Evolutionary conservation across 2,888 invertebrate genomes (phyloP).

Genomic region (Andrena haemorrhoa): DNA sequence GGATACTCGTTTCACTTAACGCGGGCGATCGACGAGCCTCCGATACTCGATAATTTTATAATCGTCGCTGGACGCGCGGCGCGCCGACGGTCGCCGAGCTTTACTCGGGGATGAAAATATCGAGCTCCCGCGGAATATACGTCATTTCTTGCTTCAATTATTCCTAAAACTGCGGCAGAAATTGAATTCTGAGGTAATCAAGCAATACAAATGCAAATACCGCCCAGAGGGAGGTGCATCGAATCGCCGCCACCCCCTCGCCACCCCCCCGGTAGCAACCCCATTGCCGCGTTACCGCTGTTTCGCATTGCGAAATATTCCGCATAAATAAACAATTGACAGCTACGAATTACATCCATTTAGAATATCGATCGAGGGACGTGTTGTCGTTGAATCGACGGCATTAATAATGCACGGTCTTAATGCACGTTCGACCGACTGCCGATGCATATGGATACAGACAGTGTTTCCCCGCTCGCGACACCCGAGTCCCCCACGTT

Average conservation of each 20-base stretch:
- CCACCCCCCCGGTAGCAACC: too few species aligned
- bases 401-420: slow-evolving; percentile 29
- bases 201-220: slow-evolving; percentile 53
- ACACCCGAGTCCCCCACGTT: slow-evolving; percentile 27
- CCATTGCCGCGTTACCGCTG: slow-evolving; percentile 10
- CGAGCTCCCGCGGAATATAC: not conserved
- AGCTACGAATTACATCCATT: slow-evolving; percentile 31
- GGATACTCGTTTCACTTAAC: slow-evolving; percentile 25
- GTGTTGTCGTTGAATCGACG: slow-evolving; percentile 16
- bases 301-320: slow-evolving; percentile 36
- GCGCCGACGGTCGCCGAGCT: not conserved
- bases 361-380: slow-evolving; percentile 34
- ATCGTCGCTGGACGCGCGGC: not conserved
- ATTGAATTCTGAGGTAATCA: slow-evolving; percentile 47
- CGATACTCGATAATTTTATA: slow-evolving; percentile 31
- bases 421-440: not conserved
- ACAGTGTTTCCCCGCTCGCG: not conserved
- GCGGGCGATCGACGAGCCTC: not conserved
- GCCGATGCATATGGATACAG: not conserved
- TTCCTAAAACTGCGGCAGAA: slow-evolving; percentile 43
- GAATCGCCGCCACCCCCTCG: not conserved
- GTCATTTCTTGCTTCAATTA: slow-evolving; percentile 45
- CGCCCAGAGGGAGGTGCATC: not conserved
- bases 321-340: slow-evolving; percentile 55
- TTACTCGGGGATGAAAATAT: slow-evolving; percentile 15